Evolutionary conservation across 37 sponge, comb jelly and placozoan genomes (phyloP).

Genomic region (Chondrilla cf. caribensis): DNA sequence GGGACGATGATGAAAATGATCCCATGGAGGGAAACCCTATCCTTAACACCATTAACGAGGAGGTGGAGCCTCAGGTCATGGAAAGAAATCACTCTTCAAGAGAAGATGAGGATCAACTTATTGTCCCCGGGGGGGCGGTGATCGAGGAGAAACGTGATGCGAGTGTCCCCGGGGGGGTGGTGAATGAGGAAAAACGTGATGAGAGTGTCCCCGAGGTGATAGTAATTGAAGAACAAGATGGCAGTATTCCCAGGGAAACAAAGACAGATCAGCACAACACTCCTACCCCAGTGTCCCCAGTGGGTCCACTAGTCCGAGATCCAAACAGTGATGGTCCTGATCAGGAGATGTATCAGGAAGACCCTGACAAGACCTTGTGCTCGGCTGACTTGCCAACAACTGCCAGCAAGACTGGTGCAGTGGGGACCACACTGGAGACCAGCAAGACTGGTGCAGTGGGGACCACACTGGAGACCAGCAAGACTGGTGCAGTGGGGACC

Average conservation of each 20-base stretch:
- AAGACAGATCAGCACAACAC: background rate
- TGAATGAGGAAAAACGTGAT: background rate
- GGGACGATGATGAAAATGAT: constrained; percentile 65
- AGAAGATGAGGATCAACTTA: background rate
- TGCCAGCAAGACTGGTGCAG: background rate
- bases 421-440: background rate
- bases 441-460: background rate
- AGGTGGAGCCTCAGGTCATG: constrained; percentile 6
- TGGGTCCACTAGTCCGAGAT: background rate
- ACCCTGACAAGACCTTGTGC: background rate
- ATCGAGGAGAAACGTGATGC: background rate
- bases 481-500: too few species aligned
- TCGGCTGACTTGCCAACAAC: too few species aligned
- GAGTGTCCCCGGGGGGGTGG: background rate
- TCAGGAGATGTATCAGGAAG: background rate
- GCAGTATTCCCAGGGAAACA: too few species aligned
- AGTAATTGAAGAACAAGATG: too few species aligned
- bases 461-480: background rate
- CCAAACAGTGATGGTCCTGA: background rate
- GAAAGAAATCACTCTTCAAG: background rate
- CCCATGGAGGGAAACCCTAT: background rate
- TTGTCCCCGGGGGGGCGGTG: too few species aligned
- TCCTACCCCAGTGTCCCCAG: too few species aligned
- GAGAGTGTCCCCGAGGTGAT: background rate
- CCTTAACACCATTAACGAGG: background rate